Conservation (phyloP, 1,140 invertebrate species). For the Bathynomus jamesi region DNA sequence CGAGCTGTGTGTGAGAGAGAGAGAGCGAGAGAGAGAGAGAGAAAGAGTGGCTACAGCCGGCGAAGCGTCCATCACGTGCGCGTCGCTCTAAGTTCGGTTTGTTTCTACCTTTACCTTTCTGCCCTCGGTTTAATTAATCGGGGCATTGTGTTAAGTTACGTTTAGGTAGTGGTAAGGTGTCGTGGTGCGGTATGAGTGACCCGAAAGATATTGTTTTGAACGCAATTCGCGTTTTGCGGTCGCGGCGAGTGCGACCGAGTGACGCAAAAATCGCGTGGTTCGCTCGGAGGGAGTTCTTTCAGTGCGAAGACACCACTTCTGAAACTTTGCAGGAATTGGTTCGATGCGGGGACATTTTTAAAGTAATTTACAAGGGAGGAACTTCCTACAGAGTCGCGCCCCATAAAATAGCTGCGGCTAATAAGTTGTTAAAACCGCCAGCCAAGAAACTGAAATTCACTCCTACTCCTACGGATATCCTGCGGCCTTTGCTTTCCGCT, state of each 20-base stretch:
- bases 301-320: slow-evolving; percentile 30
- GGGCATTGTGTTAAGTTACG: too few relatives aligned
- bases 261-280: slow-evolving; percentile 35
- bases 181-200: background rate
- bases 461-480: slow-evolving; percentile 15
- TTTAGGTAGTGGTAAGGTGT: too few relatives aligned
- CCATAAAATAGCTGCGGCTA: slow-evolving; percentile 15
- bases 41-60: background rate
- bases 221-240: slow-evolving; percentile 31
- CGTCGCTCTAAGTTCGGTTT: background rate
- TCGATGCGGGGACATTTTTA: slow-evolving; percentile 26
- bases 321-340: slow-evolving; percentile 28
- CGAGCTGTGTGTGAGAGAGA: background rate
- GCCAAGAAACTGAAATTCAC: slow-evolving; percentile 22
- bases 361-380: slow-evolving; percentile 33
- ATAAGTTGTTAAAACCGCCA: slow-evolving; percentile 17
- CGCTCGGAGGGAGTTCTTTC: slow-evolving; percentile 25
- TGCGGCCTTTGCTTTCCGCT: slow-evolving; percentile 3
- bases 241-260: slow-evolving; percentile 33
- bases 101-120: too few relatives aligned
- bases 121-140: too few relatives aligned
- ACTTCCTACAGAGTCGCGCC: slow-evolving; percentile 34
- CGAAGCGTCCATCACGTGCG: background rate
- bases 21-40: background rate
- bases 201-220: slow-evolving; percentile 30